Evolutionary conservation across 2,888 invertebrate species (phyloP).

Genomic region (Bombyx huttoni): DNA sequence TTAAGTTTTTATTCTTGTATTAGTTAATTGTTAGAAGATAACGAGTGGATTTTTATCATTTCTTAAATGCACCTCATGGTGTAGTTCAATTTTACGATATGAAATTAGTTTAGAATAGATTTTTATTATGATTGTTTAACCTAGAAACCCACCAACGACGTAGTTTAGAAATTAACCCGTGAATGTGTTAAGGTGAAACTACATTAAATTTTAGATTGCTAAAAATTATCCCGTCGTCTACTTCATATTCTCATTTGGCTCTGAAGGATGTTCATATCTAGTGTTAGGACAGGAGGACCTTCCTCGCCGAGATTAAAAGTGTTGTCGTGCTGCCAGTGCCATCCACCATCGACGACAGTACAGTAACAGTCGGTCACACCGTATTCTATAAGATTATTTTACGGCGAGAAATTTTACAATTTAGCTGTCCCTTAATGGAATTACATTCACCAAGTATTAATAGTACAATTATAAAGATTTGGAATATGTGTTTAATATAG

Average conservation of each 20-base stretch:
- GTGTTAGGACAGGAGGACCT: no score
- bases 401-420: no score
- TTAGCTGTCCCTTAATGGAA: no score
- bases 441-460: no score
- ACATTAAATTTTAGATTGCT: background rate
- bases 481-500: background rate
- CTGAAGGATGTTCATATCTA: no score
- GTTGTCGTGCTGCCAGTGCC: no score
- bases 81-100: conserved; percentile 10
- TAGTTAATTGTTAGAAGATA: conserved; percentile 1
- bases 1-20: conserved; percentile 4
- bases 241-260: no score
- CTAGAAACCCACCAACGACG: conserved; percentile 32
- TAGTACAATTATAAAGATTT: no score
- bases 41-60: background rate
- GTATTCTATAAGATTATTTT: no score
- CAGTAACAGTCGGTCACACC: no score
- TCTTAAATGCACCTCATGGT: conserved; percentile 3
- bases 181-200: background rate
- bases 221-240: background rate
- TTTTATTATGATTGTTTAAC: conserved; percentile 24
- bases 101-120: conserved; percentile 23
- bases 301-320: no score
- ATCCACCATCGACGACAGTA: no score
- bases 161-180: conserved; percentile 22